These are phyloP conservation scores for Echinarachnius parma DNA, from an alignment of 53 echinoderm and acorn worm species.

Conservation along the genomic window DNA sequence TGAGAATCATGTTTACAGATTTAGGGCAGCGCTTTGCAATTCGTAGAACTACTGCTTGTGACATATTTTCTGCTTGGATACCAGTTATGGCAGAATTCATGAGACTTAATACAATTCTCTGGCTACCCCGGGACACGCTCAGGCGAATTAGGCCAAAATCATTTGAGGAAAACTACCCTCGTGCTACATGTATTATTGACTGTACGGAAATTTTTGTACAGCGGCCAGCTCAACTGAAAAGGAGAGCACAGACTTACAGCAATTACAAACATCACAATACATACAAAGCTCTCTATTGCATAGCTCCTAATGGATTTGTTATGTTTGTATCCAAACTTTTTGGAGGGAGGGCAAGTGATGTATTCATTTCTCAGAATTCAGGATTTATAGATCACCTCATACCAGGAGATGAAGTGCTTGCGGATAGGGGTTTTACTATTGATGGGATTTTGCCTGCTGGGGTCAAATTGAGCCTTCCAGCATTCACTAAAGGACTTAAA, in stretches of 20 bases:
- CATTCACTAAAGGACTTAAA: conserved; percentile 40
- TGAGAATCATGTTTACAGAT: conserved; percentile 54
- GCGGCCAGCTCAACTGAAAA: conserved; percentile 19
- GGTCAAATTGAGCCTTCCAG: conserved; percentile 48
- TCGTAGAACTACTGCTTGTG: conserved; percentile 36
- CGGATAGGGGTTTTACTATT: conserved; percentile 54
- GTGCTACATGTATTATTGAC: conserved; percentile 53
- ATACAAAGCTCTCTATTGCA: conserved; percentile 57
- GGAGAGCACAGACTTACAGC: conserved; percentile 30
- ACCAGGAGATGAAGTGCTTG: conserved; percentile 61
- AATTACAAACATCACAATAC: conserved; percentile 63
- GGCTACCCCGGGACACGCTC: conserved; percentile 44
- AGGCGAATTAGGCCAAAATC: conserved; percentile 24
- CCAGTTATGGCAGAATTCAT: conserved; percentile 31
- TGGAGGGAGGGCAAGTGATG: conserved; percentile 48
- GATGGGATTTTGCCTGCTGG: conserved; percentile 40
- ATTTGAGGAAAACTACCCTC: conserved; percentile 15
- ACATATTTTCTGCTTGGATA: conserved; percentile 45
- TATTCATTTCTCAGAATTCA: conserved; percentile 38
- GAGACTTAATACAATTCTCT: conserved; percentile 35
- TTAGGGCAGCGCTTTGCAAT: conserved; percentile 31
- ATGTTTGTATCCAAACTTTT: conserved; percentile 55
- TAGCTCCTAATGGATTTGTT: conserved; percentile 60
- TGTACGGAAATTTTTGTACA: conserved; percentile 59
- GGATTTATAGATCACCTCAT: conserved; percentile 45